A percentile compares a stretch with the other conserved stretches of the same genome.
Evolutionary conservation across 2,797 vertebrate species (phyloP).

Genomic region (Spheniscus humboldti): DNA sequence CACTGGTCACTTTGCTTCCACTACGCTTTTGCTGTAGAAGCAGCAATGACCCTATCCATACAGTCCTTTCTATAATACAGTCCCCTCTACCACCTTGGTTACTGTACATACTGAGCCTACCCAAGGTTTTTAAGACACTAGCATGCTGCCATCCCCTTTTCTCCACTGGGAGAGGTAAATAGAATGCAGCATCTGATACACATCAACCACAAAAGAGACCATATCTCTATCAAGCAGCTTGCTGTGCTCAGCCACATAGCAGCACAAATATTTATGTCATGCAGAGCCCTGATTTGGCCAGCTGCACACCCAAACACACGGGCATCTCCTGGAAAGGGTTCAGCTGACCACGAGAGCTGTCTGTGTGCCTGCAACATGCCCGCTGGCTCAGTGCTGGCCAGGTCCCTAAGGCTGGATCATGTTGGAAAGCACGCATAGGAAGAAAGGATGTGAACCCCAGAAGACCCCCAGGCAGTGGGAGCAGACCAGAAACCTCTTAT

Average conservation of each 20-base stretch:
- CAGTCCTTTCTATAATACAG: not conserved
- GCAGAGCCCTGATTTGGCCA: not conserved
- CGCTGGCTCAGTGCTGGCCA: fast-evolving
- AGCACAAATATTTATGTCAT: not conserved
- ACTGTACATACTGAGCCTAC: not conserved
- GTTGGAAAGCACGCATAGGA: not conserved
- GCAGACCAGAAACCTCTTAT: not conserved
- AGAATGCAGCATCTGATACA: not conserved
- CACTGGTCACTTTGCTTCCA: not conserved
- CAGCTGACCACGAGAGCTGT: not conserved
- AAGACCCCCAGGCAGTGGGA: not conserved
- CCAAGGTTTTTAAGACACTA: constrained; percentile 11
- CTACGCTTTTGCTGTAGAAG: not conserved
- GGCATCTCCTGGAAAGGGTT: not conserved
- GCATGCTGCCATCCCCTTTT: not conserved
- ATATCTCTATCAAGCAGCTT: not conserved
- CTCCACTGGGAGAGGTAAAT: not conserved
- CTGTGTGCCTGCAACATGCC: not conserved
- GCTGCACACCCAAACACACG: not conserved
- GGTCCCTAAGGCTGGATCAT: not conserved
- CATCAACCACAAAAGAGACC: not conserved
- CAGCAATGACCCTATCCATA: not conserved
- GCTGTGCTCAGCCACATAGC: not conserved
- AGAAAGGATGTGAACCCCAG: not conserved
- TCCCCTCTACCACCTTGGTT: not conserved